These are phyloP conservation scores for Galerucella calmariensis DNA, from an alignment of 2,888 invertebrate genomes.

Conservation along the genomic window DNA sequence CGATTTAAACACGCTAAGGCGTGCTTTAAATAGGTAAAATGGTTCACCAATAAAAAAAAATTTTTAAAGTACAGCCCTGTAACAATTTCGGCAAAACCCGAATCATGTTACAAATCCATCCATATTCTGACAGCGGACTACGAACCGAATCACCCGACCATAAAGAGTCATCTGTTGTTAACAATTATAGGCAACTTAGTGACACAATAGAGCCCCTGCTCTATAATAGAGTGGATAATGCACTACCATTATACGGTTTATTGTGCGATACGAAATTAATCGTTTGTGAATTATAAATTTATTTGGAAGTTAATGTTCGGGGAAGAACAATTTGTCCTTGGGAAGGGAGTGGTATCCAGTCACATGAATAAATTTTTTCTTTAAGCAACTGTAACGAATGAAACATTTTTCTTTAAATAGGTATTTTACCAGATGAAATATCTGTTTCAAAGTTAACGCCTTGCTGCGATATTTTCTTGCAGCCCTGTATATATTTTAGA, in stretches of 20 bases:
- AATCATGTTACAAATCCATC: slow-evolving; percentile 20
- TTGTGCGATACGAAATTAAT: slow-evolving; percentile 61
- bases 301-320: slow-evolving; percentile 56
- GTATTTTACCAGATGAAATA: neutral
- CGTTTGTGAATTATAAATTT: slow-evolving; percentile 64
- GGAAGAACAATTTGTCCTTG: slow-evolving; percentile 38
- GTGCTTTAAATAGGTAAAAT: no score
- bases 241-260: slow-evolving; percentile 60
- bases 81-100: neutral
- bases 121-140: slow-evolving; percentile 35
- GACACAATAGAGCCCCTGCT: slow-evolving; percentile 63
- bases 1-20: no score
- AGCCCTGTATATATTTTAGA: no score
- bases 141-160: slow-evolving; percentile 52
- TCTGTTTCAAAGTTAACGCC: no score
- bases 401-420: neutral
- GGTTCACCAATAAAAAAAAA: no score
- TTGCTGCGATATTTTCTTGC: no score
- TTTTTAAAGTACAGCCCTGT: neutral
- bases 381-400: neutral
- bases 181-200: slow-evolving; percentile 65
- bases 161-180: slow-evolving; percentile 64
- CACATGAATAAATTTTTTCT: slow-evolving; percentile 12
- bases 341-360: slow-evolving; percentile 7
- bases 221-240: slow-evolving; percentile 62